Evolutionary conservation across 2,113 vertebrate species (phyloP).

Genomic region (Corythornis madagascariensis): DNA sequence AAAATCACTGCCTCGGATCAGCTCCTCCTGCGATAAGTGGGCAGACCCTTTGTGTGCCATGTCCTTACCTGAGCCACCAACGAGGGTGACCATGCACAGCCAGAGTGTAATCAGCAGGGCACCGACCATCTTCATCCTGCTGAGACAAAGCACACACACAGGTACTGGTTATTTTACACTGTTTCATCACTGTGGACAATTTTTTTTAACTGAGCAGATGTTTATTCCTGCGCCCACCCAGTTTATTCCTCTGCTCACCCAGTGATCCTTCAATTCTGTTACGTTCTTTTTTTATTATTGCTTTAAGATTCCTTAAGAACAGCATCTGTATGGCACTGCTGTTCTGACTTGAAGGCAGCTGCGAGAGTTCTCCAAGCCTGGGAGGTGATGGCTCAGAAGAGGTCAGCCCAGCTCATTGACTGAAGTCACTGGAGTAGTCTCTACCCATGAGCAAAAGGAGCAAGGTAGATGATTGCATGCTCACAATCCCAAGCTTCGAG

Average conservation of each 20-base stretch:
- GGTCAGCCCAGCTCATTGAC: not conserved
- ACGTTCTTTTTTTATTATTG: not conserved
- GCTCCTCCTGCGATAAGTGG: not conserved
- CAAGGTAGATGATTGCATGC: not conserved
- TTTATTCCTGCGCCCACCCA: not conserved
- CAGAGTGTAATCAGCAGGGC: constrained; percentile 49
- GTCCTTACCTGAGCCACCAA: constrained; percentile 71
- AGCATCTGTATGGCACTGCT: accelerated
- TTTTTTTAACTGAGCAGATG: not conserved
- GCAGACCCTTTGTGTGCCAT: accelerated
- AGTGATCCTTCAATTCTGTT: not conserved
- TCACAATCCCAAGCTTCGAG: not conserved
- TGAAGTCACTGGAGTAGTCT: not conserved
- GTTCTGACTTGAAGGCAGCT: not conserved
- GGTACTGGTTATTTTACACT: not conserved
- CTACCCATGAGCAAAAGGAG: not conserved
- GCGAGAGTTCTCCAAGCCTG: not conserved
- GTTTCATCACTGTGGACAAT: not conserved
- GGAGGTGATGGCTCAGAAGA: not conserved
- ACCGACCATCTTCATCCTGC: constrained; percentile 74
- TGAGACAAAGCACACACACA: constrained; percentile 19
- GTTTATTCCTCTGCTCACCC: not conserved
- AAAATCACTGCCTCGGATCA: not conserved
- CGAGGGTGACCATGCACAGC: constrained; percentile 41
- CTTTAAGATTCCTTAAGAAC: not conserved